Base-by-base conservation (phyloP, 2,113 vertebrate genomes). In the Hippoglossus stenolepis region DNA sequence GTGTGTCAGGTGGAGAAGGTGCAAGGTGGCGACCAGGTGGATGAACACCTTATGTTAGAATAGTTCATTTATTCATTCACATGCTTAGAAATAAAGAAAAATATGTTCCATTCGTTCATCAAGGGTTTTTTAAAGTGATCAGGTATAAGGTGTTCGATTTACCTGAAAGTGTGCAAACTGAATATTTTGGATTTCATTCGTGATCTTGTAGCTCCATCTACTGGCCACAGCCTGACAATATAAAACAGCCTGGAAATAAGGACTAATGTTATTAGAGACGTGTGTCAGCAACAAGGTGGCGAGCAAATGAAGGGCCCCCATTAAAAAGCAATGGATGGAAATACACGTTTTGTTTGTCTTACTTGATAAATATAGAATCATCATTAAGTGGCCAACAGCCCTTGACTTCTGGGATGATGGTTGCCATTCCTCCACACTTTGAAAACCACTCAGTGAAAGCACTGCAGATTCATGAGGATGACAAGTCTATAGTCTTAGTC, bases 201-300 rank as follows among this genome's bases (percentile, higher is more conserved):
- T 88, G 74, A 85, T 91, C 83, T 10, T 38, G 53, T 90, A 77
- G 82, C 90, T 57, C 93, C 91, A 92, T 90, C 94, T 92, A 45
- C 47, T 62, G 94, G 85, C 2, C 5, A 59, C 4, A n/a, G 0
- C 1, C 2, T 1, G 2, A 2, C 8, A 69, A 2, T 61, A 60
- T 13, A 45, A 15, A 1, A 47, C 28, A 5, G 21, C 26, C 20
- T 49, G 35, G 11, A 78, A 10, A 49, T 12, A 18, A 38, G 13
- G 15, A 3, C 20, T 12, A 1, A 20, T 31, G 31, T 31, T 31
- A 7, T 59, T 5, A 51, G 14, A 17, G 15, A 17, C 15, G 21
- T n/a, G 17, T 23, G 11, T 54, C 28, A 77, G 26, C 21, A 65
- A n/a, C 61, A 35, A 11, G 54, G 11, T 49, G 35, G 3, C 65